Evolutionary conservation across 2,888 invertebrate species (phyloP), one percentile per base, ranked within the genome.

Genomic region (Agrenia bidenticulata): DNA sequence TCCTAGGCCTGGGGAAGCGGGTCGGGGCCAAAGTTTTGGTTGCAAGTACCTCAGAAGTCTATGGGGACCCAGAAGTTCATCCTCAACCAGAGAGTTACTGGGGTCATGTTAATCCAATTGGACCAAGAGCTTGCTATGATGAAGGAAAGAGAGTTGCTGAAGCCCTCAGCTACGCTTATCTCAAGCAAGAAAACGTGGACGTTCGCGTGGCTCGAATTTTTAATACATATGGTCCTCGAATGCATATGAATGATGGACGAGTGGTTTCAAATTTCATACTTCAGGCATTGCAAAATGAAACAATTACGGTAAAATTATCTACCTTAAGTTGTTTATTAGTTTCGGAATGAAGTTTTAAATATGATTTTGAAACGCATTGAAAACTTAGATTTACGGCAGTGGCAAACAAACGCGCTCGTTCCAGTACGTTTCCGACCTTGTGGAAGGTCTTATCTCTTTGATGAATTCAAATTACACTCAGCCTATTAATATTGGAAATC

Each of bases 91-190:
- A 99, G 82, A 89, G 92, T 0, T 98, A 98, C 79, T 99, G 98
- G 97, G 99, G 99, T 0, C 92, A 99, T 81, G 99, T 99, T 0
- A 99, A 99, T 84, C 73, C 73, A 11, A 63, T 76, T 89, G 90
- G 94, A 1, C 94, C 94, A 0, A 83, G 99, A 64, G 94, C 98
- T 0, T 99, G 99, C 81, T 99, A 99, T 78, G 99, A 99, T 79
- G 99, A 99, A 82, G 98, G 97, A n/a, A 99, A 99, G 81, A 84
- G 99, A 61, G 95, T 98, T 0, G 91, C 98, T 0, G 99, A 99
- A 81, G 94, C 98, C 0, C 83, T 99, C 64, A 88, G 89, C 75
- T 97, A 96, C 80, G 95, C 99, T 0, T 99, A 99, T 81, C 91
- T 93, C 17, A 94, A 96, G 78, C 97, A 98, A 84, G 98, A 99